These are phyloP conservation scores for Lamellibrachia columna DNA, from an alignment of 2,888 invertebrate species.

Conservation along the genomic window DNA sequence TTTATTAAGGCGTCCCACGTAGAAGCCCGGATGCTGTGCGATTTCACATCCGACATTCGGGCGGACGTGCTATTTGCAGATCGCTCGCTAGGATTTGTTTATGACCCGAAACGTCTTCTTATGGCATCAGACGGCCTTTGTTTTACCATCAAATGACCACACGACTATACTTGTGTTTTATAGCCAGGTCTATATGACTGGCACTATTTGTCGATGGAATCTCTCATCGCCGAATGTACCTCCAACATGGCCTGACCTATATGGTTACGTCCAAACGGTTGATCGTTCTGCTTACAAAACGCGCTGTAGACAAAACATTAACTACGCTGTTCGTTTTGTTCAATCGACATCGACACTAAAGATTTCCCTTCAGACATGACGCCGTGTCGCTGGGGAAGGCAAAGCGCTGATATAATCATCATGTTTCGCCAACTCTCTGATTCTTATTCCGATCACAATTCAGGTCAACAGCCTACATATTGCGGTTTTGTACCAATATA, in stretches of 20 bases:
- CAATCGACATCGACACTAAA: background rate
- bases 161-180: background rate
- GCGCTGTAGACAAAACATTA: background rate
- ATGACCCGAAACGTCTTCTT: background rate
- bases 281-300: background rate
- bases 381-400: background rate
- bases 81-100: background rate
- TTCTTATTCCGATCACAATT: background rate
- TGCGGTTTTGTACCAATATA: background rate
- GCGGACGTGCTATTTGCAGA: background rate
- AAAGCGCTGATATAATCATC: background rate
- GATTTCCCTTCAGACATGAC: background rate
- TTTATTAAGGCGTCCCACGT: background rate
- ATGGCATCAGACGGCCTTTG: background rate
- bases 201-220: no score
- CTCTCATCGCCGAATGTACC: background rate
- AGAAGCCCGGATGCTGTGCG: background rate
- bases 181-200: background rate
- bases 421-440: slow-evolving; percentile 16
- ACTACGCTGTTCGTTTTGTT: background rate
- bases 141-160: background rate
- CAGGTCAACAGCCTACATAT: background rate
- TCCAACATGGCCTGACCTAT: background rate
- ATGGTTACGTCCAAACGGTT: background rate
- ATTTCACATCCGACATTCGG: background rate